phyloP scores from a whole-genome alignment of 2,888 invertebrate genomes.

The Germaria angustata region DNA sequence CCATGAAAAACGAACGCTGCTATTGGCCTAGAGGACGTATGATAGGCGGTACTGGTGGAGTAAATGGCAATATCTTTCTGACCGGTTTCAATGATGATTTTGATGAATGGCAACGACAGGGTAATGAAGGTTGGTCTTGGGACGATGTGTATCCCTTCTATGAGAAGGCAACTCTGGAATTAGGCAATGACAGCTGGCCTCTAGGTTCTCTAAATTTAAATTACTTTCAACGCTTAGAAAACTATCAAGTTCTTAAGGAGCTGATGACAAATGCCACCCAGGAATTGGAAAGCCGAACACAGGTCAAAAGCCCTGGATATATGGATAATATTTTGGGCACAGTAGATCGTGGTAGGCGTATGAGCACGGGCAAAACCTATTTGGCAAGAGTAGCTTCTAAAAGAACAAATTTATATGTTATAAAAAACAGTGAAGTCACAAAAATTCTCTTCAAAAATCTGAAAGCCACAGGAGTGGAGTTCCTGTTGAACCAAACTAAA shows the following conservation, averaged over 20 bases:
- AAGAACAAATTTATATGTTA: constrained; percentile 71
- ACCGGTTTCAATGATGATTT: constrained; percentile 82
- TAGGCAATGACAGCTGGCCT: constrained; percentile 76
- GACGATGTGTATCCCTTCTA: constrained; percentile 80
- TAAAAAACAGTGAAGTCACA: constrained; percentile 71
- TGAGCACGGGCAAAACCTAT: constrained; percentile 83
- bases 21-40: constrained; percentile 84
- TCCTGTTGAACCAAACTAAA: constrained; percentile 29
- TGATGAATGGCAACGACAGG: constrained; percentile 81
- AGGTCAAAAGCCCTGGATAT: constrained; percentile 80
- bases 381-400: constrained; percentile 73
- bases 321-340: constrained; percentile 82
- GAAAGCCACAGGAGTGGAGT: constrained; percentile 70
- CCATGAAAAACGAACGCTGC: constrained; percentile 72
- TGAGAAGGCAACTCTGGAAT: constrained; percentile 81
- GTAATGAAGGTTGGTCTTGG: constrained; percentile 83
- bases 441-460: constrained; percentile 82
- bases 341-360: constrained; percentile 81
- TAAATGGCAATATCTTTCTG: constrained; percentile 84
- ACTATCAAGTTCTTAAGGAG: constrained; percentile 78
- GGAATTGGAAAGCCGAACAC: constrained; percentile 85
- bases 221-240: constrained; percentile 63
- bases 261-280: constrained; percentile 82
- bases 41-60: constrained; percentile 83
- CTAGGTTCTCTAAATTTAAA: constrained; percentile 81